Conservation (phyloP, 2,888 invertebrate species). For the Lacanobia oleracea region DNA sequence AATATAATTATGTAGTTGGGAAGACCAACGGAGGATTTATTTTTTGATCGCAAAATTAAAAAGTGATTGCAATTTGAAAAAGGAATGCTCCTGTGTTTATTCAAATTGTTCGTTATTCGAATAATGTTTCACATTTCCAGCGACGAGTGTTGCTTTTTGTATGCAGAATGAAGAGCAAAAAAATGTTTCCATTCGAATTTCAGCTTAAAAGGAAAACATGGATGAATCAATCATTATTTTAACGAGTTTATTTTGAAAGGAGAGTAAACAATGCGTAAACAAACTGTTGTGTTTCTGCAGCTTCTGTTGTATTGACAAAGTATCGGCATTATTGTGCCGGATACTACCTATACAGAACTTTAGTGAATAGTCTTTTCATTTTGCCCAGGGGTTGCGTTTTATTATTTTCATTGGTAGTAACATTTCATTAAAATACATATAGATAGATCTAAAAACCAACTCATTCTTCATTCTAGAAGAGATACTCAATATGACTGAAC, state of each 20-base stretch:
- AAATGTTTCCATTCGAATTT: conserved; percentile 27
- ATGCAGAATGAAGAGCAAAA: conserved; percentile 24
- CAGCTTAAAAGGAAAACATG: conserved; percentile 26
- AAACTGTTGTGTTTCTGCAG: conserved; percentile 24
- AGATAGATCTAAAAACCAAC: background rate
- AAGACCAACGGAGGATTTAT: background rate
- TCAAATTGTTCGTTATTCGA: conserved; percentile 22
- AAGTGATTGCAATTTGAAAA: conserved; percentile 29
- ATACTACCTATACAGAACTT: conserved; percentile 20
- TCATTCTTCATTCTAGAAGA: too few relatives aligned
- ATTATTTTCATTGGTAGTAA: background rate
- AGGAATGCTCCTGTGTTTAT: conserved; percentile 35
- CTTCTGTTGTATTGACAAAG: conserved; percentile 32
- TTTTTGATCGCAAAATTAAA: conserved; percentile 37
- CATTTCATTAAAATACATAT: too few relatives aligned
- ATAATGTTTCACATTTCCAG: conserved; percentile 22
- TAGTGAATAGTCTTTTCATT: conserved; percentile 24
- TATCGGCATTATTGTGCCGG: conserved; percentile 34
- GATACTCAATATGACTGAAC: too few relatives aligned
- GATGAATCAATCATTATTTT: conserved; percentile 40
- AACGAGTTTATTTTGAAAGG: conserved; percentile 35
- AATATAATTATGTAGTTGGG: background rate
- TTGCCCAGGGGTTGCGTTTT: background rate
- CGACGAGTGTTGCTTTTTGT: conserved; percentile 21
- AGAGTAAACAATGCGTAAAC: conserved; percentile 38